A percentile compares a stretch with the other conserved stretches of the same genome.
Conservation (phyloP, 2,888 invertebrate genomes). For the Julus scanicus region DNA sequence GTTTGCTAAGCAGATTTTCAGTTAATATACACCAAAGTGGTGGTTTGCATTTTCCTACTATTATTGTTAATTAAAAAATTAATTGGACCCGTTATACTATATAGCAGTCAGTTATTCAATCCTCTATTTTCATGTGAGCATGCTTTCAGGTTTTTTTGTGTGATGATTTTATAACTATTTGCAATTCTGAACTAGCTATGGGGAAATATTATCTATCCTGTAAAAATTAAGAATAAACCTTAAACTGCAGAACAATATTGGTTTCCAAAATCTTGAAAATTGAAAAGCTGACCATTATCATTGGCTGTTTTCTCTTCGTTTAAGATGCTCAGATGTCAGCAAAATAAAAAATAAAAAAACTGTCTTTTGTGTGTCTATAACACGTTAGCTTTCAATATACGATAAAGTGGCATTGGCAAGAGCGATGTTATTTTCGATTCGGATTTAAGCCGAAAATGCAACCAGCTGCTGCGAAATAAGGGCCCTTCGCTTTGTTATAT, state of each 20-base stretch:
- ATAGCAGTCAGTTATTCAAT: too few species aligned
- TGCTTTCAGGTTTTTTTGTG: too few species aligned
- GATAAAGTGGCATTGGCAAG: background rate
- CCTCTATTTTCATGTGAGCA: too few species aligned
- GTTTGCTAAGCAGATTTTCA: background rate
- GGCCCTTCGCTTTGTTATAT: background rate
- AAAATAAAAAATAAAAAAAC: too few species aligned
- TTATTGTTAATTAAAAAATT: background rate
- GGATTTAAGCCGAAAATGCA: background rate
- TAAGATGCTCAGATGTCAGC: background rate
- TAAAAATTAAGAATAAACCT: too few species aligned
- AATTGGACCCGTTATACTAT: background rate
- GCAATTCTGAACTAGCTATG: too few species aligned
- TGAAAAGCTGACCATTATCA: background rate
- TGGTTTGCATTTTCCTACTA: background rate
- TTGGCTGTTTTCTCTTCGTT: background rate
- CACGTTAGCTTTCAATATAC: background rate
- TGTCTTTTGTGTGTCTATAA: too few species aligned
- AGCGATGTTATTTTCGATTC: background rate
- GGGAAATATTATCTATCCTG: too few species aligned
- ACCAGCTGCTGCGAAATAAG: conserved; percentile 9
- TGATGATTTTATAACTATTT: too few species aligned
- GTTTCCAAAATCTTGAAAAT: too few species aligned
- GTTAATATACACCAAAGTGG: background rate
- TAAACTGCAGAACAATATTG: too few species aligned